Base-by-base conservation (phyloP, 2,797 vertebrate species). In the Argyrosomus regius region DNA sequence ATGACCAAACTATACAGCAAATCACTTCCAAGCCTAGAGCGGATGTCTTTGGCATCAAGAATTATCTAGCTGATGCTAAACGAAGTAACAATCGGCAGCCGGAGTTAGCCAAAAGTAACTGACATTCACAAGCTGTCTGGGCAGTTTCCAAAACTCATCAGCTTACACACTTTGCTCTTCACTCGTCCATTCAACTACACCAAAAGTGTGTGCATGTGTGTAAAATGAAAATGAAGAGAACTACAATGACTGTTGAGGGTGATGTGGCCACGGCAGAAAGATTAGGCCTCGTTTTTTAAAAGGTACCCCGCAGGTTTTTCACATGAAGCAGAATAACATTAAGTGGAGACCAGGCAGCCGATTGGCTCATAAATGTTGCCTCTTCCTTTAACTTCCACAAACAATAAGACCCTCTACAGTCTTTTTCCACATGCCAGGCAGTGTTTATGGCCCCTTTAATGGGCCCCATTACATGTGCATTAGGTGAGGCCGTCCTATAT, bases 361-460 rank as follows among this genome's bases (percentile, higher is more conserved):
- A 41, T 22, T 66, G 53, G n/a, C 57, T 63, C n/a, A 60, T 70
- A 66, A 82, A 74, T 65, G 2, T 56, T 41, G 13, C 58, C 58
- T 72, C 53, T 69, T 79, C 48, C 71, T 77, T 70, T 57, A 74
- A 80, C 56, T 61, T 77, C 70, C 48, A 66, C 70, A 68, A 83
- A 88, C 60, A 87, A 52, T 68, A 84, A 72, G 53, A 58, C 63
- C 35, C 69, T 75, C 49, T 66, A 77, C 77, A 56, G 59, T 28
- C 50, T 82, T 81, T 67, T 87, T 75, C 66, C 52, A 67, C 46
- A 62, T 87, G 58, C 78, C 57, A 64, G 60, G 18, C 56, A n/a
- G 16, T 50, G 70, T 88, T 89, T 89, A 87, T 63, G 53, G 52
- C 26, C 52, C 75, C 46, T 83, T 89, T 87, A 90, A 91, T 87